Evolutionary conservation across 2,888 invertebrate species (phyloP).

Genomic region (Hirtodrosophila histrioides): DNA sequence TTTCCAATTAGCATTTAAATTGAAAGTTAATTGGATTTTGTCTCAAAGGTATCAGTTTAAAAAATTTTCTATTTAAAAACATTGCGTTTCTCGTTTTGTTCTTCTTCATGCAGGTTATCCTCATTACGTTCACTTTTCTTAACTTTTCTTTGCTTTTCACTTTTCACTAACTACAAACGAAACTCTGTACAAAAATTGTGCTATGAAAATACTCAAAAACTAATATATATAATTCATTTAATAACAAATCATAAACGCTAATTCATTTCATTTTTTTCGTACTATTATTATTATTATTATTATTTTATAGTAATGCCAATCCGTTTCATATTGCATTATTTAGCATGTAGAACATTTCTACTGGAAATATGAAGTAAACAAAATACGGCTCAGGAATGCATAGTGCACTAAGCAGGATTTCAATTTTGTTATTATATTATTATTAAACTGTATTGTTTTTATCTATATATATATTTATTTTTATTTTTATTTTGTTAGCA

Average conservation of each 20-base stretch:
- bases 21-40: slow-evolving; percentile 37
- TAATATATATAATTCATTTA: slow-evolving; percentile 52
- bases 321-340: background rate
- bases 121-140: slow-evolving; percentile 31
- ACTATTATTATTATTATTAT: no score
- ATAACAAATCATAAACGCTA: slow-evolving; percentile 38
- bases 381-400: slow-evolving; percentile 59
- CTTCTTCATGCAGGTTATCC: slow-evolving; percentile 10
- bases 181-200: slow-evolving; percentile 82
- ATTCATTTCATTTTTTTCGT: slow-evolving; percentile 27
- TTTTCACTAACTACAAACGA: slow-evolving; percentile 70
- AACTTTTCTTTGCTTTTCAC: slow-evolving; percentile 27
- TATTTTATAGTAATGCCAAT: slow-evolving; percentile 32
- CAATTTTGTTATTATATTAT: slow-evolving; percentile 26
- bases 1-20: slow-evolving; percentile 65
- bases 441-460: slow-evolving; percentile 39
- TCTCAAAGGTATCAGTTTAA: slow-evolving; percentile 48
- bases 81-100: slow-evolving; percentile 28
- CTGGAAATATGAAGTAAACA: slow-evolving; percentile 30
- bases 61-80: slow-evolving; percentile 79
- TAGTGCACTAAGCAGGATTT: slow-evolving; percentile 60
- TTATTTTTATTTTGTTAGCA: slow-evolving; percentile 39
- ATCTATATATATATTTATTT: no score
- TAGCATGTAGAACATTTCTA: slow-evolving; percentile 2
- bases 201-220: slow-evolving; percentile 83